Evolutionary conservation across 2,888 invertebrate species (phyloP).

Genomic region (Bugulina stolonifera): DNA sequence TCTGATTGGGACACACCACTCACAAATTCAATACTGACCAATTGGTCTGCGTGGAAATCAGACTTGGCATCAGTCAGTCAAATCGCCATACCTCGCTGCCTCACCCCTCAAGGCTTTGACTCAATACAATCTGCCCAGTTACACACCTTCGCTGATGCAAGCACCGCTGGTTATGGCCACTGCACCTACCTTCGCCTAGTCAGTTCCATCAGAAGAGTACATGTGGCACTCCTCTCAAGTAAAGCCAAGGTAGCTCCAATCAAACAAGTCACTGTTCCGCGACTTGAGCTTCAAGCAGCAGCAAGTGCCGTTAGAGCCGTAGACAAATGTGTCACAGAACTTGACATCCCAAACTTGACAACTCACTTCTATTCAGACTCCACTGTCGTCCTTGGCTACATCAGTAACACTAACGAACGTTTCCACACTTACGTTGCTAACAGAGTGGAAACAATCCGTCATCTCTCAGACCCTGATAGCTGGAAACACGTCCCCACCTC

Average conservation of each 20-base stretch:
- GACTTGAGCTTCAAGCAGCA: background rate
- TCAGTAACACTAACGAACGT: background rate
- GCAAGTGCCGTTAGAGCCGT: background rate
- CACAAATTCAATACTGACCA: background rate
- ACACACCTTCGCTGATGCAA: background rate
- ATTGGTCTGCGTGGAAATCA: slow-evolving; percentile 8
- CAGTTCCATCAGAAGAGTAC: background rate
- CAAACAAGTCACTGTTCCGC: background rate
- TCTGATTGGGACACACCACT: slow-evolving; percentile 27
- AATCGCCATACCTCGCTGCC: slow-evolving; percentile 1
- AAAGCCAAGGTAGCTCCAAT: background rate
- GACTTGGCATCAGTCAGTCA: background rate
- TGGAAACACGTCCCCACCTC: background rate
- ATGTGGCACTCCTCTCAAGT: background rate
- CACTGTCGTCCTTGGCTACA: background rate
- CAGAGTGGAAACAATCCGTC: background rate
- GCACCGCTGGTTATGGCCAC: background rate
- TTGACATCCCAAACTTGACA: background rate
- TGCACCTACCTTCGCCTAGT: background rate
- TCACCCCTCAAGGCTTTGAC: slow-evolving; percentile 1
- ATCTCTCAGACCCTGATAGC: background rate
- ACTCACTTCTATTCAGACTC: background rate
- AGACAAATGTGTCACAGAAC: background rate
- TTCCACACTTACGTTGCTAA: background rate
- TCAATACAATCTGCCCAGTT: background rate